Evolutionary conservation across 1,140 invertebrate genomes (phyloP), one percentile per base, ranked within the genome.

Genomic region (Marisa cornuarietis): DNA sequence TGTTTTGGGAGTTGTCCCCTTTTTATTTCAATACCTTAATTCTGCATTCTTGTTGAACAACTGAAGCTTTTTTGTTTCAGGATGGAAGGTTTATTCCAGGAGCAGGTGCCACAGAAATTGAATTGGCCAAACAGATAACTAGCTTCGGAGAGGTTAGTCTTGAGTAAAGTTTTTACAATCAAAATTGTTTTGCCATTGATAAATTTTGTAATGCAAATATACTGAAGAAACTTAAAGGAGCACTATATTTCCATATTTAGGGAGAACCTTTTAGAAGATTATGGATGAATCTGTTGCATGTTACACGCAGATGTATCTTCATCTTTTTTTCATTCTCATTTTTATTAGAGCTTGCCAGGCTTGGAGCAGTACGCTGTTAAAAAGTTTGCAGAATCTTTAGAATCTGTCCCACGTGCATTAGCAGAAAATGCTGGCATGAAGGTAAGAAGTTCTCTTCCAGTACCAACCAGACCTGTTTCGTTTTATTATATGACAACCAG

Each of bases 361-460:
- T 92, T 99, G 76, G 97, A 99, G 88, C 98, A 99, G 89, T 99
- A 99, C 92, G 95, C 98, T 51, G 96, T 99, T 1, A 94, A 96
- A 81, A 98, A 97, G 89, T 99, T 98, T 92, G 96, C 96, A 52
- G 93, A 95, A 76, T 96, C 98, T 9, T 90, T 99, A 0, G 97
- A 99, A 92, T 93, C 93, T 61, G 95, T 99, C 84, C 96, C 98
- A 0, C 97, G 96, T 91, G 95, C 96, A 24, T 92, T 99, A 71
- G 96, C 98, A 61, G 97, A 99, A 80, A 99, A 99, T 90, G 95
- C 96, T 71, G 99, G 99, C 62, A 93, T 95, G 26, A 95, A 96
- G 90, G 92, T 92, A 78, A 79, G 72, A 77, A 1, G 31, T 9
- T 26, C 9, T n/a, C n/a, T n/a, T 42, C 31, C 6, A 42, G 31